A percentile compares a stretch with the other conserved stretches of the same genome.
phyloP scores from a whole-genome alignment of 2,797 vertebrate species.

The Gadopsis marmoratus region DNA sequence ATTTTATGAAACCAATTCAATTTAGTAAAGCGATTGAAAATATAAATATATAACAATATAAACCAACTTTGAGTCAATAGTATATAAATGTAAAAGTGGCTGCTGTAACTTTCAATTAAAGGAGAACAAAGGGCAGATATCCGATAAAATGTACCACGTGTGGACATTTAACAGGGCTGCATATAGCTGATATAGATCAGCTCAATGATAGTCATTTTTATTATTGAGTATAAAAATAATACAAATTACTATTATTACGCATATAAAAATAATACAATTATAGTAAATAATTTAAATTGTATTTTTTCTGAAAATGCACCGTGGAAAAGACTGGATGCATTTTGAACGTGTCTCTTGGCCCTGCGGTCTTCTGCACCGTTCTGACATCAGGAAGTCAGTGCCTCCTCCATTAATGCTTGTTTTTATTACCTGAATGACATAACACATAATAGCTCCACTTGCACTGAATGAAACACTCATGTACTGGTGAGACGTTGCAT shows the following conservation, averaged over 20 bases:
- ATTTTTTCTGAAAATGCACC: not conserved
- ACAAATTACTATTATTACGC: not conserved
- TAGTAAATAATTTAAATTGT: not conserved
- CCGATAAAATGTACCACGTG: not conserved
- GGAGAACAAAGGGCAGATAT: not conserved
- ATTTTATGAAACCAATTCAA: not conserved
- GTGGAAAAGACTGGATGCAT: constrained; percentile 6
- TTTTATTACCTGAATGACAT: constrained; percentile 6
- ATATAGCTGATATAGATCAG: not conserved
- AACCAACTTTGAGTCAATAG: not conserved
- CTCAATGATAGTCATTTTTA: not conserved
- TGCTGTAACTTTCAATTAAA: not conserved
- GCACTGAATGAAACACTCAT: constrained; percentile 26
- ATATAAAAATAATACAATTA: not conserved
- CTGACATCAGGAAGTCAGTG: constrained; percentile 21
- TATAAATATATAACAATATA: too few species aligned
- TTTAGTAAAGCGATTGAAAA: too few species aligned
- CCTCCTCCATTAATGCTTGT: constrained; percentile 5
- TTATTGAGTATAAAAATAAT: too few species aligned
- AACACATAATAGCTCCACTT: constrained; percentile 14
- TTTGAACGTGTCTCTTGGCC: constrained; percentile 21
- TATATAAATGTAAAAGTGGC: not conserved
- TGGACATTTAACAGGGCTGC: not conserved
- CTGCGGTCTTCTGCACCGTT: not conserved
- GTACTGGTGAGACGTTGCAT: constrained; percentile 27